Conservation (phyloP, 2,888 invertebrate genomes). For the Agrotis ipsilon region DNA sequence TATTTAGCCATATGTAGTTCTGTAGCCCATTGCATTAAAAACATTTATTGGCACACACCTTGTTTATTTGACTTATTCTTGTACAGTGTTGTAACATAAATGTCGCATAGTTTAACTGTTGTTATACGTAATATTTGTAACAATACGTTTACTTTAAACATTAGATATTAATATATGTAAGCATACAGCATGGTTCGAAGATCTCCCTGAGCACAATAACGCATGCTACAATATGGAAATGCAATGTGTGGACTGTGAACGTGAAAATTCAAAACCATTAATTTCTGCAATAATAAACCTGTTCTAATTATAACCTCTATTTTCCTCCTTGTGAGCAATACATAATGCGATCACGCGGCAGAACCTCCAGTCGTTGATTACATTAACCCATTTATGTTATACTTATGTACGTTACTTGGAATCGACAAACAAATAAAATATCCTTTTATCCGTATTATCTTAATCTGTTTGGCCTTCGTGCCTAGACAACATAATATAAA, state of each 20-base stretch:
- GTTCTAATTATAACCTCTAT: slow-evolving; percentile 37
- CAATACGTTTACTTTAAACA: slow-evolving; percentile 31
- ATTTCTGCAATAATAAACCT: slow-evolving; percentile 36
- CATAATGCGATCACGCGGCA: slow-evolving; percentile 27
- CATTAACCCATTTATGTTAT: slow-evolving; percentile 44
- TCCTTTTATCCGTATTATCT: slow-evolving; percentile 43
- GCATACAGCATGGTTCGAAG: slow-evolving; percentile 40
- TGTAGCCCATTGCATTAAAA: slow-evolving; percentile 56
- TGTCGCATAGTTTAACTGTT: slow-evolving; percentile 38
- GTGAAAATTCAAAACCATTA: slow-evolving; percentile 44
- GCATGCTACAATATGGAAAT: slow-evolving; percentile 71
- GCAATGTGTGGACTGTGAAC: slow-evolving; percentile 76
- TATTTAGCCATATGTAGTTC: slow-evolving; percentile 55
- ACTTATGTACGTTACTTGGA: slow-evolving; percentile 6
- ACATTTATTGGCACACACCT: slow-evolving; percentile 29
- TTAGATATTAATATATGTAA: slow-evolving; percentile 22
- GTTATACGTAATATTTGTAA: slow-evolving; percentile 14
- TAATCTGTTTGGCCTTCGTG: slow-evolving; percentile 30
- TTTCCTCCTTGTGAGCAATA: slow-evolving; percentile 33
- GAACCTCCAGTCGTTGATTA: slow-evolving; percentile 42
- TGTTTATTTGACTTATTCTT: slow-evolving; percentile 20
- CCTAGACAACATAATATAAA: slow-evolving; percentile 14
- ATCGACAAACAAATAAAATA: slow-evolving; percentile 55
- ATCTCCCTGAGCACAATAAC: slow-evolving; percentile 56
- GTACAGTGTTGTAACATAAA: slow-evolving; percentile 48